phyloP scores from a whole-genome alignment of 2,888 invertebrate genomes.

The Stomorhina lunata region DNA sequence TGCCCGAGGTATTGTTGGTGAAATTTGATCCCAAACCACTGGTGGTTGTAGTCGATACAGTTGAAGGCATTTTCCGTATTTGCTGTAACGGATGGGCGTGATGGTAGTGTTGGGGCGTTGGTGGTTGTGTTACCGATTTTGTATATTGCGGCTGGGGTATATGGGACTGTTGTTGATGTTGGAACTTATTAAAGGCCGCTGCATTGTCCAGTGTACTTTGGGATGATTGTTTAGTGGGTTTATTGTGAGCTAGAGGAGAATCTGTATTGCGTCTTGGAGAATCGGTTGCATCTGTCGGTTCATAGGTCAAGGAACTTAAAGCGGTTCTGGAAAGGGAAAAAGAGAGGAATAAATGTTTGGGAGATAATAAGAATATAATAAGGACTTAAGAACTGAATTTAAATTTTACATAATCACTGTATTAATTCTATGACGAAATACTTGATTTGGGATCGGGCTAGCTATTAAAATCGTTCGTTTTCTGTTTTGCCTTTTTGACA shows the following conservation, averaged over 20 bases:
- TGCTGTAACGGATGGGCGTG: conserved; percentile 77
- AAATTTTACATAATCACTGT: too few species aligned
- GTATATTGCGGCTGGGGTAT: conserved; percentile 81
- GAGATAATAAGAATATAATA: too few species aligned
- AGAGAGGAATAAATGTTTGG: too few species aligned
- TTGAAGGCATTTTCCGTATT: conserved; percentile 78
- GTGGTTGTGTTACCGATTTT: conserved; percentile 83
- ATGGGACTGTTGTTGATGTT: conserved; percentile 43
- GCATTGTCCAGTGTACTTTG: conserved; percentile 23
- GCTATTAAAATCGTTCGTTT: too few species aligned
- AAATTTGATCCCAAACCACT: conserved; percentile 82
- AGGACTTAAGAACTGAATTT: too few species aligned
- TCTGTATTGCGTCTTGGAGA: conserved; percentile 39
- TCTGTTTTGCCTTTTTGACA: too few species aligned
- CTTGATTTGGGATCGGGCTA: too few species aligned
- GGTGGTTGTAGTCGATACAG: conserved; percentile 82
- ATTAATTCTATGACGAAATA: too few species aligned
- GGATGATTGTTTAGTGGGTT: background rate
- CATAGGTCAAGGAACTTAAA: conserved; percentile 54
- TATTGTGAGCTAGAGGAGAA: conserved; percentile 37
- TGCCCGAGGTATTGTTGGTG: conserved; percentile 77
- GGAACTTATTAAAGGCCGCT: conserved; percentile 40
- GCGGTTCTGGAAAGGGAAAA: conserved; percentile 29
- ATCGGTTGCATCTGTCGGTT: conserved; percentile 25
- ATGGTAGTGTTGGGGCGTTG: conserved; percentile 51